phyloP scores from a whole-genome alignment of 2,797 vertebrate genomes.

The Falco novaeseelandiae region DNA sequence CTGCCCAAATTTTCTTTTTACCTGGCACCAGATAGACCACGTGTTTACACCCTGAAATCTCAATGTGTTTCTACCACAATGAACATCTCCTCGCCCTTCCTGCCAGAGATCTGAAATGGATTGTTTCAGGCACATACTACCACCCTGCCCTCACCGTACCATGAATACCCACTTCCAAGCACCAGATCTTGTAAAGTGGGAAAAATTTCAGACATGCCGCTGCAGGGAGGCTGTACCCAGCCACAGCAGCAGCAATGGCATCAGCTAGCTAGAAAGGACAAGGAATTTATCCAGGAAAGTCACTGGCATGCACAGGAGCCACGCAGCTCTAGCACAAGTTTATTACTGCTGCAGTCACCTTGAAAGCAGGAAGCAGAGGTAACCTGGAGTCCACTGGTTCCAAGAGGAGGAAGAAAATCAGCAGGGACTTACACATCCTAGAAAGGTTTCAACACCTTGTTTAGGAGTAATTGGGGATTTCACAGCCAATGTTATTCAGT shows the following conservation, averaged over 20 bases:
- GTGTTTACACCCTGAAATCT: too few species aligned
- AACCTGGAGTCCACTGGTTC: not conserved
- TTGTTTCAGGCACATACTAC: not conserved
- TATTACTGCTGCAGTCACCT: not conserved
- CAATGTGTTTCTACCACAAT: not conserved
- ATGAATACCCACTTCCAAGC: not conserved
- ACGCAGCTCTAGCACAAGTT: not conserved
- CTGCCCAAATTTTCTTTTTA: not conserved
- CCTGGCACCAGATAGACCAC: not conserved
- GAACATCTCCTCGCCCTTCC: rapidly evolving
- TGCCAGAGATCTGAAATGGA: not conserved
- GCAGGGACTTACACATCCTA: not conserved
- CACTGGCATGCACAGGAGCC: not conserved
- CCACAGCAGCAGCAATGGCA: not conserved
- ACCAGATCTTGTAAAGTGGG: not conserved
- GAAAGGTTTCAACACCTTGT: not conserved
- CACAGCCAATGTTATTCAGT: not conserved
- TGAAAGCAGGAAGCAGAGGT: not conserved
- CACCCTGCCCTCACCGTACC: not conserved
- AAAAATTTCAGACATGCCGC: not conserved
- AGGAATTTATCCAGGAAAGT: not conserved
- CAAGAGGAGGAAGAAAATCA: not conserved
- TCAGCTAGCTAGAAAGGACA: not conserved
- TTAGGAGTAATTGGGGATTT: not conserved
- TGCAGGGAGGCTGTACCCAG: not conserved